phyloP scores from a whole-genome alignment of 1,140 invertebrate species.

The Laodelphax striatellus region DNA sequence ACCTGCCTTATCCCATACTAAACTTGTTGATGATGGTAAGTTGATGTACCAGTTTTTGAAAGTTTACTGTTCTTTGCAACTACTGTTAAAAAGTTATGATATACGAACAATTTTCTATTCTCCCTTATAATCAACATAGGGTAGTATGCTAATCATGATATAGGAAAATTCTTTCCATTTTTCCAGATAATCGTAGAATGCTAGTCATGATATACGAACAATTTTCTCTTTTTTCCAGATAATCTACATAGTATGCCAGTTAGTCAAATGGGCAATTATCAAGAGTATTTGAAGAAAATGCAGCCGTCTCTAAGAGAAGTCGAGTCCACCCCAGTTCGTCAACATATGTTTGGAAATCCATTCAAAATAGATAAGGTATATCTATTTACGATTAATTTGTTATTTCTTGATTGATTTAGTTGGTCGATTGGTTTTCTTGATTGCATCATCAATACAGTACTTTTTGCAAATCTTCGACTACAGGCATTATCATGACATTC shows the following conservation, averaged over 20 bases:
- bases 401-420: no score
- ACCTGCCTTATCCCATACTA: conserved; percentile 54
- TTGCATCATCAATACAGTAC: no score
- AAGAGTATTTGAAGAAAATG: conserved; percentile 92
- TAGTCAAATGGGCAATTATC: conserved; percentile 98
- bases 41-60: neutral
- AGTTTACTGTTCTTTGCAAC: no score
- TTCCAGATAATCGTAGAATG: conserved; percentile 79
- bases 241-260: conserved; percentile 89
- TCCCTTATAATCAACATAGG: conserved; percentile 64
- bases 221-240: conserved; percentile 40
- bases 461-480: no score
- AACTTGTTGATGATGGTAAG: conserved; percentile 65
- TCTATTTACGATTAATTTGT: no score
- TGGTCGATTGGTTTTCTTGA: no score
- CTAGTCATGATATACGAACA: conserved; percentile 26
- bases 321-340: conserved; percentile 86
- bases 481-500: no score
- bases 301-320: conserved; percentile 86
- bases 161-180: no score
- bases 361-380: conserved; percentile 88
- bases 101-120: no score
- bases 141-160: conserved; percentile 83
- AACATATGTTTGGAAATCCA: conserved; percentile 98
- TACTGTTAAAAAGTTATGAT: no score